Evolutionary conservation across 2,113 vertebrate genomes (phyloP).

Genomic region (Chrysochloris asiatica): DNA sequence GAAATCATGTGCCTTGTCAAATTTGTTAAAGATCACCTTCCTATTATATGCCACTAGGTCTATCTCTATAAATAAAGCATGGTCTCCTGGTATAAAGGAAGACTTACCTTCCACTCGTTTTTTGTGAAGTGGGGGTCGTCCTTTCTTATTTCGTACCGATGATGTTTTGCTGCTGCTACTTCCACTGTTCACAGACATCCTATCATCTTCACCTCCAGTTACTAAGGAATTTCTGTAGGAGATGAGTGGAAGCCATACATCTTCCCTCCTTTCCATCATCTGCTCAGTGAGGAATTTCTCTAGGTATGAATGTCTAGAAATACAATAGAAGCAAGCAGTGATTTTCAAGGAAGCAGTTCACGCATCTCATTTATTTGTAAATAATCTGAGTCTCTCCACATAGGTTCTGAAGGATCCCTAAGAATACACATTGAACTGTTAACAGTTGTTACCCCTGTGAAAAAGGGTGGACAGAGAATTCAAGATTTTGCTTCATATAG

Average conservation of each 20-base stretch:
- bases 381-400: background rate
- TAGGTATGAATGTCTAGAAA: constrained; percentile 94
- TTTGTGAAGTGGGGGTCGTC: constrained; percentile 94
- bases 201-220: constrained; percentile 96
- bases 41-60: background rate
- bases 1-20: background rate
- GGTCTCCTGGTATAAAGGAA: background rate
- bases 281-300: constrained; percentile 99
- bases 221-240: constrained; percentile 98
- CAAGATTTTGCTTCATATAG: constrained; percentile 39
- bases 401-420: constrained; percentile 22
- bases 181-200: constrained; percentile 97
- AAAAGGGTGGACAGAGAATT: constrained; percentile 24
- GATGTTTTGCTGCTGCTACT: constrained; percentile 96
- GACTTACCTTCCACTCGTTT: constrained; percentile 95
- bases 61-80: background rate
- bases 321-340: constrained; percentile 29
- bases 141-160: constrained; percentile 98
- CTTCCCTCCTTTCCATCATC: constrained; percentile 98
- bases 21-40: background rate
- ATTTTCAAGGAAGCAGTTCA: constrained; percentile 17
- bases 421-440: background rate
- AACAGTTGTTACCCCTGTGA: constrained; percentile 7
- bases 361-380: background rate
- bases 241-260: constrained; percentile 98